Base-by-base conservation (phyloP, 1,140 invertebrate genomes). In the Galleria mellonella region DNA sequence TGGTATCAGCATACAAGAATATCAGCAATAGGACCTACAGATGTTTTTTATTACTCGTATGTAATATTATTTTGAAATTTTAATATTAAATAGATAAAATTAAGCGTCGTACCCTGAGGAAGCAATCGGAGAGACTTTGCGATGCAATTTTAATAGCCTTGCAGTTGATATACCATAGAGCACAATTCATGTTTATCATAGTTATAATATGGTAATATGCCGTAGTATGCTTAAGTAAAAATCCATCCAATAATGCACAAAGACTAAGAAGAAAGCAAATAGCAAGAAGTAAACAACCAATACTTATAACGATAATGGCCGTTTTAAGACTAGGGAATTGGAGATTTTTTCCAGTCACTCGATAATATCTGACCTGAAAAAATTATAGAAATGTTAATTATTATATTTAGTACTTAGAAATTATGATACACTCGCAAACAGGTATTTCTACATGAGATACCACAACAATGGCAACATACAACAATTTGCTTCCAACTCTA, bases 141-240 rank as follows among this genome's bases (percentile, higher is more conserved):
- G 87, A 87, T 0, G 89, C 90, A 32, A 88, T 87, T 49, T 89
- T 89, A 46, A 91, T 89, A 3, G 85, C 90, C 64, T 87, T 83
- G 55, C 89, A 90, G 59, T 90, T 91, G 13, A 91, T 90, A 54
- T 89, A 90, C 89, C 89, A 90, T 4, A 91, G 74, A 2, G 90
- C 89, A 43, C 88, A 89, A 51, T 90, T 90, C 89, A 90, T 90
- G 48, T 91, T 90, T 32, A 90, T 89, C 88, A 90, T 91, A 0
- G 86, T 90, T 14, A 90, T 89, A 23, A 91, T 90, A 47, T 91
- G 90, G 44, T 87, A 88, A 51, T 91, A 91, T 0, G 89, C 90
- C 4, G 76, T 73, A 0, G 89, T 90, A 48, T 91, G 89, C 48
- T 87, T 87, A n/a, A 90, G 47, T 11, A 87, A 77, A 56, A 90